Evolutionary conservation across 1,140 invertebrate species (phyloP).

Genomic region (Pseudomyrmex cubaensis): DNA sequence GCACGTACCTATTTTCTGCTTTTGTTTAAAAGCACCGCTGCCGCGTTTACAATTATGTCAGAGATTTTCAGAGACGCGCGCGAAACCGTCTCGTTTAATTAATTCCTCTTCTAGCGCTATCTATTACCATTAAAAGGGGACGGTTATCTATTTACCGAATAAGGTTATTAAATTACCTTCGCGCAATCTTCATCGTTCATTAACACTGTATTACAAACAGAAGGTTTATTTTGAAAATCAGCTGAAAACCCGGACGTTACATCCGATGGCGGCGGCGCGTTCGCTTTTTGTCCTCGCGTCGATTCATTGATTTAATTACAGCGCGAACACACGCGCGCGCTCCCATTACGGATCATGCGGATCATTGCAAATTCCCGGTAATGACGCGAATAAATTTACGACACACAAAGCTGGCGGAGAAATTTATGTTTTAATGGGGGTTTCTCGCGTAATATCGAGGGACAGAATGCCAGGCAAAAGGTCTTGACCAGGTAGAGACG

Average conservation of each 20-base stretch:
- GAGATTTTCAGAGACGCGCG: no score
- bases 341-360: constrained; percentile 21
- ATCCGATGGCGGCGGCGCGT: background rate
- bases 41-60: background rate
- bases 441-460: constrained; percentile 16
- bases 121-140: constrained; percentile 1
- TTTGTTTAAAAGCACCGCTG: background rate
- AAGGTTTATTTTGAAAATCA: no score
- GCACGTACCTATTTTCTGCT: background rate
- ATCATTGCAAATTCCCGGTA: background rate
- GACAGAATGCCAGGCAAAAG: constrained; percentile 56
- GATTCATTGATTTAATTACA: constrained; percentile 39
- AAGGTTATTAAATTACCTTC: background rate
- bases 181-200: background rate
- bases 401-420: background rate
- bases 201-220: background rate
- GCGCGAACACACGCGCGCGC: background rate
- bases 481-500: constrained; percentile 55
- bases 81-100: background rate
- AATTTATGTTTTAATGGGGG: constrained; percentile 36
- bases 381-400: constrained; percentile 41
- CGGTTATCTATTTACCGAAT: constrained; percentile 18
- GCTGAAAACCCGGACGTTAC: no score
- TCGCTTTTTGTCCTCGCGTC: constrained; percentile 15
- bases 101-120: constrained; percentile 9